Percentiles rank a stretch among this genome's conserved stretches.
Conservation (phyloP, 2,797 vertebrate species). For the Alcedo atthis region DNA sequence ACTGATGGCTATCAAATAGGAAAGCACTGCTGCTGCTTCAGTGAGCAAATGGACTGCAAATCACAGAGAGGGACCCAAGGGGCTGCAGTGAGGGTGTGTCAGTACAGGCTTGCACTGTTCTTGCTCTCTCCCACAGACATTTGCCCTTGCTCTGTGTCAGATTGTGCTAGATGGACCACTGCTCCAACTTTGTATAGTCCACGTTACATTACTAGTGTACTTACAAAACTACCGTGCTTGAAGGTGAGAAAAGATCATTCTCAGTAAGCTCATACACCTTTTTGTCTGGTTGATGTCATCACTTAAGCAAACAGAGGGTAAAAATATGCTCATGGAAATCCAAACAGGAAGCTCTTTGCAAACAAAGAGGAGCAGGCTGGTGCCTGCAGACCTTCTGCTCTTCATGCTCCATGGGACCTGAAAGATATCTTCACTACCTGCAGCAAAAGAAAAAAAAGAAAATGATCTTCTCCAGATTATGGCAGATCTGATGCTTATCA, state of each 20-base stretch:
- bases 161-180: rapidly evolving
- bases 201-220: background rate
- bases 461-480: background rate
- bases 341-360: slow-evolving; percentile 57
- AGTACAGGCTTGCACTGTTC: background rate
- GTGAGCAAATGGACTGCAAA: background rate
- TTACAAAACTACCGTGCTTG: background rate
- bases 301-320: slow-evolving; percentile 42
- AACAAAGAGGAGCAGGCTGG: slow-evolving; percentile 36
- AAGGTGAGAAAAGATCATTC: background rate
- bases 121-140: background rate
- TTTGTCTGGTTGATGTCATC: slow-evolving; percentile 34
- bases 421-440: slow-evolving; percentile 31
- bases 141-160: background rate
- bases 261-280: background rate
- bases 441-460: slow-evolving; percentile 12
- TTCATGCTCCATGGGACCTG: slow-evolving; percentile 39
- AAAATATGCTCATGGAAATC: slow-evolving; percentile 57
- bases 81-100: background rate
- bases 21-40: background rate
- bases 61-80: background rate
- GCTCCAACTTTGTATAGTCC: background rate
- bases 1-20: background rate
- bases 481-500: background rate
- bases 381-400: slow-evolving; percentile 29